Base-by-base conservation (phyloP, 2,797 vertebrate species). In the Danio tinwini region DNA sequence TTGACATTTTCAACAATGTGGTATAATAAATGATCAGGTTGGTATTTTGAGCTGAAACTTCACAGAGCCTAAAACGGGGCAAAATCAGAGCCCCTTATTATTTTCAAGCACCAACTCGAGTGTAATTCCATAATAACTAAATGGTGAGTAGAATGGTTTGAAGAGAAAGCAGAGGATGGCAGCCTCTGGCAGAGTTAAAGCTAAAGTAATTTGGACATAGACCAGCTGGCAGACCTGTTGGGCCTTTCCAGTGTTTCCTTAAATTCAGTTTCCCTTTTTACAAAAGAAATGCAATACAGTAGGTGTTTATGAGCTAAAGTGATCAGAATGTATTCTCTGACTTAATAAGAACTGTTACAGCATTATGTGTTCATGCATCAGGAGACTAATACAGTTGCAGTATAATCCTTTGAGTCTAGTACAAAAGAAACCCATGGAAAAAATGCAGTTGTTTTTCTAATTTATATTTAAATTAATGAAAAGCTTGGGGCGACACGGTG, bases 151-250 rank as follows among this genome's bases (percentile, higher is more conserved):
- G 29, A 29, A 29, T 29, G 29, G 29, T 29, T 29, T 29, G 29
- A 55, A 59, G 61, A 64, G 62, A 84, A 65, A 63, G 55, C 39
- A 72, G n/a, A 84, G 80, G 71, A 86, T 85, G 86, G 78, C 78
- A 74, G 86, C 37, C 84, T 89, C 88, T 86, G 87, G 88, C 87
- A 88, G 81, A 86, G 88, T 64, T 86, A 86, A 86, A 89, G 86
- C 87, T 82, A 29, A 29, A 29, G 81, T 88, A 78, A 88, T 89
- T 89, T 93, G 88, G 88, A 88, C 53, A 2, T 0, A 19, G 81
- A 85, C 88, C 92, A 92, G 85, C 75, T 92, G 91, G 89, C 87
- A 82, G 80, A 86, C 87, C 86, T 81, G 77, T 40, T 16, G 87
- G 83, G 80, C 19, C 78, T 79, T 78, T 69, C 68, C 47, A 82